Conservation (phyloP, 2,113 vertebrate genomes). For the Edolisoma coerulescens region DNA sequence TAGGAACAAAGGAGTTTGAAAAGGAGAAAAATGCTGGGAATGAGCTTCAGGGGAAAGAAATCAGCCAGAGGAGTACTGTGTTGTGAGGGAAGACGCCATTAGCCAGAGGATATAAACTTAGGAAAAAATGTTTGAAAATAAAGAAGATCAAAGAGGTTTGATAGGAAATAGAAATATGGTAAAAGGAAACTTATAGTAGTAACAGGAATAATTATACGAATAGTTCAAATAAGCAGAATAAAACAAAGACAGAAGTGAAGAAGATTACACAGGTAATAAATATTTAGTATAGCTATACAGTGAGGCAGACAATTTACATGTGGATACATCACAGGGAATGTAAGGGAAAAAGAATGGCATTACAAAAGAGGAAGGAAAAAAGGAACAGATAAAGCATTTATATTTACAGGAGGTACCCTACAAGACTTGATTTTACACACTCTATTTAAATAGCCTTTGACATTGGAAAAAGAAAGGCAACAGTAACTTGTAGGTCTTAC, state of each 20-base stretch:
- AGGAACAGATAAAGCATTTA: neutral
- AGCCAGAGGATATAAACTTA: neutral
- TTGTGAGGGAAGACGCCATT: neutral
- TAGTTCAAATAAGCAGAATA: neutral
- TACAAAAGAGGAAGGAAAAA: neutral
- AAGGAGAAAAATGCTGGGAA: neutral
- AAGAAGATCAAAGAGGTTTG: neutral
- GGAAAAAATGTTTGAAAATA: neutral
- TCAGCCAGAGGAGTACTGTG: neutral
- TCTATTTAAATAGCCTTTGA: neutral
- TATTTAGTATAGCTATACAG: neutral
- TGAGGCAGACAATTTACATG: neutral
- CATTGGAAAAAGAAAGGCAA: neutral
- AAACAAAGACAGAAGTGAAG: neutral
- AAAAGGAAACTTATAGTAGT: neutral
- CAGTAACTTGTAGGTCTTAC: neutral
- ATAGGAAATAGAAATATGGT: neutral
- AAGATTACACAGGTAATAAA: neutral
- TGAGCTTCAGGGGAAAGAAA: neutral
- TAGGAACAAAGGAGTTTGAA: slow-evolving; percentile 2
- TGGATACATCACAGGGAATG: neutral
- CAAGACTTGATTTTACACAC: neutral
- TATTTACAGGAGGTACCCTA: neutral
- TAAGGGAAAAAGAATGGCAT: neutral
- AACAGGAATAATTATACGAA: neutral